Evolutionary conservation across 2,113 vertebrate species (phyloP), one percentile per base, ranked within the genome.

Genomic region (Crotalus helleri): DNA sequence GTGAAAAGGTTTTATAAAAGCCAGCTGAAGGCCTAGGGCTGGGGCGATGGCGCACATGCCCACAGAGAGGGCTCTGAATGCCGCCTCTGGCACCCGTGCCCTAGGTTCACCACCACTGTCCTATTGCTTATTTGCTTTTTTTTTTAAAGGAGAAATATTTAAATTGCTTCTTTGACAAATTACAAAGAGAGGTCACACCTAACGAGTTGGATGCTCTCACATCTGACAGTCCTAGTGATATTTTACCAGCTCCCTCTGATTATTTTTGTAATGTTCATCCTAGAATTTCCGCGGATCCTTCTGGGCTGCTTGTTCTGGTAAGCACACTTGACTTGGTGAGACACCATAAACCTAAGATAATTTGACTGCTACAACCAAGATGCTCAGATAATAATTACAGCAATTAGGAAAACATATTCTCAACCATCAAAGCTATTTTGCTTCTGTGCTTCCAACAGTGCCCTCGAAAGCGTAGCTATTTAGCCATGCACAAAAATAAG

Each of bases 171-270:
- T 49, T n/a, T 46, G 57, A 3, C 88, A 93, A 95, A 94, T 94
- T 54, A 29, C 46, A 94, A 94, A 95, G 49, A 46, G 5, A 51
- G 92, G 61, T 44, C 24, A 54, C 86, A 53, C 33, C 85, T 8
- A 94, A 92, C 93, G 1, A 89, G 0, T 93, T 88, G 90, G 94
- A 95, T 94, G 91, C 91, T 93, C 91, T 91, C 88, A 74, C 51
- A 92, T 95, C 94, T 95, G 91, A 59, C 95, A 92, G 64, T 92
- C 87, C 39, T 94, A 94, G 91, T 94, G 86, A 44, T 1, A 29
- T 95, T 46, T 61, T n/a, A 54, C 55, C 92, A 92, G 88, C 96
- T 97, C 85, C 88, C 90, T 94, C 92, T 94, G 96, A 95, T 91
- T 93, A 94, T 93, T 96, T 91, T 33, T 19, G 1, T 51, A 74